phyloP scores from a whole-genome alignment of 2,797 vertebrate genomes.

The Sciaenops ocellatus region DNA sequence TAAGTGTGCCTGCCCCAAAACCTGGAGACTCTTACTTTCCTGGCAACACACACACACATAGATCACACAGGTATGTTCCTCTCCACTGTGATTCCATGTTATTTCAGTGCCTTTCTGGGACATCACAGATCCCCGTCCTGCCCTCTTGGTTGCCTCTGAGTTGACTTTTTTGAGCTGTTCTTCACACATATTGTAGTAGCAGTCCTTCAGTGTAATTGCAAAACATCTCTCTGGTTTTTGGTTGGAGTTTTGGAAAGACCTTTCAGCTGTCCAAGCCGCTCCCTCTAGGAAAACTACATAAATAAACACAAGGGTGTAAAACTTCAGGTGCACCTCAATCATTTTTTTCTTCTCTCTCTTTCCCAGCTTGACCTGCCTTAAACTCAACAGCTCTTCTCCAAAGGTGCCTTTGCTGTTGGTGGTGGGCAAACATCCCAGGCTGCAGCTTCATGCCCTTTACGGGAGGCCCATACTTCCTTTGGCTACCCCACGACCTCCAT shows the following conservation, averaged over 20 bases:
- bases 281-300: slow-evolving; percentile 58
- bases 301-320: slow-evolving; percentile 55
- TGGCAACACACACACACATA: neutral
- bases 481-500: slow-evolving; percentile 42
- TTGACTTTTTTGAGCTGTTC: neutral
- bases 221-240: slow-evolving; percentile 19
- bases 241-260: slow-evolving; percentile 10
- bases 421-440: slow-evolving; percentile 59
- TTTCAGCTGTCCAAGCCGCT: slow-evolving; percentile 9
- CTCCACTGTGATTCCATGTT: neutral
- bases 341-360: slow-evolving; percentile 30
- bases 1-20: slow-evolving; percentile 30
- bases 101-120: neutral
- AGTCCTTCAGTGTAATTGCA: neutral
- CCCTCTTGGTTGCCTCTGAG: neutral
- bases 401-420: slow-evolving; percentile 50
- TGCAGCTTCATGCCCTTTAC: slow-evolving; percentile 45
- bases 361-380: slow-evolving; percentile 54
- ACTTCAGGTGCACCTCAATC: slow-evolving; percentile 61
- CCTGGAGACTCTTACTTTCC: slow-evolving; percentile 14
- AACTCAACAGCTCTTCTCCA: slow-evolving; percentile 34
- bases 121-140: neutral
- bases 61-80: neutral
- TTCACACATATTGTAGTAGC: neutral
- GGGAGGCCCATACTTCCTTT: slow-evolving; percentile 52